Percentiles rank a stretch among this genome's conserved stretches.
These are phyloP conservation scores for cat (Felis catus) DNA, from an alignment of 2,113 vertebrate species.

Conservation along the genomic window F.catus_Fca126_mat1.0 CM031412.1:201522001-201522500, in stretches of 20 bases:
- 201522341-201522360: not conserved
- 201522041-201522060: not conserved
- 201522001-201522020: not conserved
- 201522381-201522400: not conserved
- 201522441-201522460: not conserved
- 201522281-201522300: not conserved
- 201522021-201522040: not conserved
- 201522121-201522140: not conserved
- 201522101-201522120: not conserved
- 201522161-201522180: not conserved
- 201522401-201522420: not conserved
- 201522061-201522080: not conserved
- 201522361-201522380: not conserved
- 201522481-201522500: not conserved
- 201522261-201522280: not conserved
- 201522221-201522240: not conserved
- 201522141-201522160: not conserved
- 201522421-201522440: not conserved
- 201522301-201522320: not conserved
- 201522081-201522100: not conserved
- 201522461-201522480: not conserved
- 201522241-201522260: not conserved
- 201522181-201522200: not conserved
- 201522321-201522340: not conserved
- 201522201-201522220: not conserved